Conservation (phyloP, 2,888 invertebrate genomes). For the Coecobrya sp. region DNA sequence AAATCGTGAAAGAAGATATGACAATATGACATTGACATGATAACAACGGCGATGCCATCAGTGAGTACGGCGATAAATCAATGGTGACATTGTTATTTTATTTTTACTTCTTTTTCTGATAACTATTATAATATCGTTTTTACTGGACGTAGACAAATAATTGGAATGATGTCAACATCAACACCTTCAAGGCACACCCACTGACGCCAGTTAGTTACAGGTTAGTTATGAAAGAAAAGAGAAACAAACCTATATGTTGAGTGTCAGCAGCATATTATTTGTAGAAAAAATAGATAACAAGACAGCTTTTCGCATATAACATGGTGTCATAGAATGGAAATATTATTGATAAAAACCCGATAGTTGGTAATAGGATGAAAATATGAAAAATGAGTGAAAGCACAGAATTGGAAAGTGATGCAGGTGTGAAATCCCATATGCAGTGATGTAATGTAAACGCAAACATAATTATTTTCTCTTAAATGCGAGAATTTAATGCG, state of each 20-base stretch:
- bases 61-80: not conserved
- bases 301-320: no score
- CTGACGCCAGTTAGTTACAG: not conserved
- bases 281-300: no score
- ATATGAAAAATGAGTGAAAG: no score
- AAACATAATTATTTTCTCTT: no score
- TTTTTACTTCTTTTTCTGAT: not conserved
- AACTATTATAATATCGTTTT: not conserved
- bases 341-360: no score
- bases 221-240: no score
- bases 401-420: no score
- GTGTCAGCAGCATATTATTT: no score
- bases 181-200: slow-evolving; percentile 18
- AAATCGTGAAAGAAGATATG: not conserved
- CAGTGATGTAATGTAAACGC: no score
- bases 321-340: not conserved
- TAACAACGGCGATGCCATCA: not conserved
- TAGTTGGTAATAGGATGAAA: no score
- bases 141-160: not conserved
- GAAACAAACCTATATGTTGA: not conserved
- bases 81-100: not conserved
- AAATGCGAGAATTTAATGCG: no score
- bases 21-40: slow-evolving; percentile 13
- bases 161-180: slow-evolving; percentile 6
- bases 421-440: no score